Conservation (phyloP, 2,797 vertebrate species). For the Graptemys geographica region DNA sequence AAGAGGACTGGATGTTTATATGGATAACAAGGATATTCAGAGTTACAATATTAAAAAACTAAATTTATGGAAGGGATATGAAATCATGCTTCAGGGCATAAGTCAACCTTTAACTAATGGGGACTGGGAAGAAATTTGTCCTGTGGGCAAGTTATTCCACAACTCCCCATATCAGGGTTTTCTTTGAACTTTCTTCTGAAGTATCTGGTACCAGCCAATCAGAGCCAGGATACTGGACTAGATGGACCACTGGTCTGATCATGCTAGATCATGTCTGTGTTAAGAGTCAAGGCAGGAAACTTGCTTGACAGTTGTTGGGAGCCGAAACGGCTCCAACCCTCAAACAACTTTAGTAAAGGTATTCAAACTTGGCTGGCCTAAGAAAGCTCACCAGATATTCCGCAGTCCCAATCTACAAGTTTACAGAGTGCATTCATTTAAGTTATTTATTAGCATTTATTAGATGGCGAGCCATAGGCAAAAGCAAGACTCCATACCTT, state of each 20-base stretch:
- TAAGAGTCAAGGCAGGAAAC: neutral
- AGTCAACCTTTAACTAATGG: neutral
- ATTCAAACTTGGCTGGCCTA: neutral
- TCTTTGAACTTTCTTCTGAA: neutral
- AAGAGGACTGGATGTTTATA: neutral
- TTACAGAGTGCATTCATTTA: neutral
- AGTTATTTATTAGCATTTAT: neutral
- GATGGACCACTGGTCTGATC: neutral
- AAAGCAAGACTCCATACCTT: neutral
- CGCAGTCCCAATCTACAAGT: neutral
- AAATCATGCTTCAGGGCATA: neutral
- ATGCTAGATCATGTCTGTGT: neutral
- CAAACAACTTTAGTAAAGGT: neutral
- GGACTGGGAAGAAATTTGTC: neutral
- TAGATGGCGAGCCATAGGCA: neutral
- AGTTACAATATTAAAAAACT: neutral
- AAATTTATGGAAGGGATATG: neutral
- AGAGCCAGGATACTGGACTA: neutral
- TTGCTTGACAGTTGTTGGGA: neutral
- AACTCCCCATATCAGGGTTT: neutral
- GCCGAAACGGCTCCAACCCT: neutral
- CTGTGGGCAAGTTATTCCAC: neutral
- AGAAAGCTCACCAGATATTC: neutral
- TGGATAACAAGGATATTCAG: neutral
- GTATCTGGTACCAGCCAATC: neutral